Base-by-base conservation (phyloP, 2,797 vertebrate species). In the Cercopithecus mitis region DNA sequence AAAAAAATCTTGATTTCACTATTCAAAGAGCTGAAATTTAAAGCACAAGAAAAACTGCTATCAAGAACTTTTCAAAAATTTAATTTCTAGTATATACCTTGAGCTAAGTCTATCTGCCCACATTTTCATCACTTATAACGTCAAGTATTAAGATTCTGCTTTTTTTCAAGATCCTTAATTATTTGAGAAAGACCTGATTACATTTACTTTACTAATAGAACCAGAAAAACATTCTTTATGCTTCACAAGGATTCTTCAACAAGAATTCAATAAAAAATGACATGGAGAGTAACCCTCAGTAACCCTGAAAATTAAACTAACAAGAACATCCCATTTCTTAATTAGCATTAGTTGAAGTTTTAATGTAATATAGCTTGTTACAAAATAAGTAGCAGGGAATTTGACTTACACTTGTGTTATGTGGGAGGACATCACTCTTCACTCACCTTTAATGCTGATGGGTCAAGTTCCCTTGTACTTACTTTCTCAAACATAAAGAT, bases 401-500 rank as follows among this genome's bases (percentile, higher is more conserved):
- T 30, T 91, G 79, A 93, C 61, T 93, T 79, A 72, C 3, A 3
- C 30, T 24, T 72, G 19, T 81, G 19, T 67, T 95, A 88, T n/a
- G 1, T 61, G 64, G 43, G 52, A 87, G 75, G 52, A 6, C 94
- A 55, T 27, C 94, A 84, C 22, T 91, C 52, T 4, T 75, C 36
- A 82, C 7, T 88, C 41, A 64, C 30, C 64, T 94, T 81, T 76
- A 88, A 85, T 50, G 57, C 27, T 80, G 64, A 90, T 67, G 39
- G 5, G 20, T 81, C 39, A 81, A 70, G 50, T 64, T 90, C 20
- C 83, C 27, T 91, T 87, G 30, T 72, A 98, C 97, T 97, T 94
- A 98, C 98, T 93, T 98, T 98, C 92, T 97, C 98, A 91, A 98
- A 98, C 93, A 98, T 97, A 94, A 97, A 98, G 61, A 98, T 97